Base-by-base conservation (phyloP, 2,797 vertebrate genomes). In the Sciurus carolinensis region DNA sequence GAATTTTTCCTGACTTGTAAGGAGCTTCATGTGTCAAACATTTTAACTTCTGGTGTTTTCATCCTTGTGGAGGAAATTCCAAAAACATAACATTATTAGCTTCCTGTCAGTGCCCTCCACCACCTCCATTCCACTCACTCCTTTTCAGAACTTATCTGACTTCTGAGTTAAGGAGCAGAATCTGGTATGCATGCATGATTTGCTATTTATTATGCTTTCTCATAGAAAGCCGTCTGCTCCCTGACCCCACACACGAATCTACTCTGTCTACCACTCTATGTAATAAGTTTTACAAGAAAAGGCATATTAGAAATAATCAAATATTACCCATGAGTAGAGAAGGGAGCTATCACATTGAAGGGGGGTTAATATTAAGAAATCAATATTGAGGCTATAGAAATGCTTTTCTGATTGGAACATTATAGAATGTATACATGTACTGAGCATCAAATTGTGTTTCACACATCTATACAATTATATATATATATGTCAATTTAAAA, bases 121-220 rank as follows among this genome's bases (percentile, higher is more conserved):
- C 54, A 47, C 0, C 20, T 30, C 50, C 13, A 28, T 59, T 0
- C 30, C 64, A 18, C 3, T 36, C 42, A 42, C 72, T 83, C 28
- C 8, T 52, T 75, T 75, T 33, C 5, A 44, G 81, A 22, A 69
- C 3, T 89, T n/a, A 18, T 28, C 88, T 67, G 44, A 8, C 2
- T 91, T 59, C 3, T 36, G 44, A 92, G 17, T 81, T 77, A 59
- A 94, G 76, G 3, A 83, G 10, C 1, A 92, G 52, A 81, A 30
- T 0, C 3, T n/a, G 4, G 28, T 5, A 54, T 26, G 4, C 2
- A 26, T n/a, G 36, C 18, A 11, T 75, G 4, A 1, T 8, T 88
- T 80, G 28, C 17, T 72, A 85, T 73, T 87, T 80, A 39, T 52
- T 81, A 9, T 67, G 17, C 69, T 87, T 91, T 66, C 24, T 91